These are phyloP conservation scores for Tribolium madens DNA, from an alignment of 1,140 invertebrate species.

Conservation along the genomic window DNA sequence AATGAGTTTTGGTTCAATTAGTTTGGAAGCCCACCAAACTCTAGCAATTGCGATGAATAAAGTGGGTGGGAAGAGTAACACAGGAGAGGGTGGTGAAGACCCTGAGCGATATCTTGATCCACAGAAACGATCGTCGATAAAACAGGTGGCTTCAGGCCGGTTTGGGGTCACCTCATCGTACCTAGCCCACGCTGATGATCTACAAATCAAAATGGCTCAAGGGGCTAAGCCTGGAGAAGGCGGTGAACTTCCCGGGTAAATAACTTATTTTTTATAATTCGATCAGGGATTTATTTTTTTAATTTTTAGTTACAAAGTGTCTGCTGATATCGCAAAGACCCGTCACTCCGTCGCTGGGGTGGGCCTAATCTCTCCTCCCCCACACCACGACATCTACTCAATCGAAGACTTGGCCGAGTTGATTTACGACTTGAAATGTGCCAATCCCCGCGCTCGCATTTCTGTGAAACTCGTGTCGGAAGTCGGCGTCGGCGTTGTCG, in stretches of 20 bases:
- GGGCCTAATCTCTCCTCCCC: slow-evolving; percentile 98
- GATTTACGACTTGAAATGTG: slow-evolving; percentile 98
- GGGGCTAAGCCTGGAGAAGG: slow-evolving; percentile 97
- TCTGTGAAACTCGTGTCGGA: slow-evolving; percentile 99
- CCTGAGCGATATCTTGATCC: slow-evolving; percentile 85
- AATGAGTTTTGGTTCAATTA: slow-evolving; percentile 95
- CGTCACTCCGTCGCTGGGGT: slow-evolving; percentile 97
- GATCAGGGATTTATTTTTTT: slow-evolving; percentile 31
- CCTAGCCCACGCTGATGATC: slow-evolving; percentile 94
- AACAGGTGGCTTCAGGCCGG: slow-evolving; percentile 95
- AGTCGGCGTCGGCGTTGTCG: slow-evolving; percentile 98
- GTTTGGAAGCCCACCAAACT: slow-evolving; percentile 93
- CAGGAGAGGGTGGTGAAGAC: slow-evolving; percentile 95
- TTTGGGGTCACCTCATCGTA: slow-evolving; percentile 99
- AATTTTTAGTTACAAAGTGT: slow-evolving; percentile 72
- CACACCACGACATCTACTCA: slow-evolving; percentile 99
- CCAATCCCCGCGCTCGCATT: slow-evolving; percentile 95
- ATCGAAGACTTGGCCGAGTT: slow-evolving; percentile 99
- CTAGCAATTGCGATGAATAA: slow-evolving; percentile 98
- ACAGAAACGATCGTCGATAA: slow-evolving; percentile 85
- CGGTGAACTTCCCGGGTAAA: slow-evolving; percentile 92
- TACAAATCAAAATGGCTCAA: slow-evolving; percentile 99
- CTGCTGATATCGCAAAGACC: slow-evolving; percentile 94
- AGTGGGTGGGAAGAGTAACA: slow-evolving; percentile 96
- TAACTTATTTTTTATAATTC: slow-evolving; percentile 33